Percentiles rank a stretch among this genome's conserved stretches.
Evolutionary conservation across 2,797 vertebrate species (phyloP).

Genomic region (Coluber constrictor): DNA sequence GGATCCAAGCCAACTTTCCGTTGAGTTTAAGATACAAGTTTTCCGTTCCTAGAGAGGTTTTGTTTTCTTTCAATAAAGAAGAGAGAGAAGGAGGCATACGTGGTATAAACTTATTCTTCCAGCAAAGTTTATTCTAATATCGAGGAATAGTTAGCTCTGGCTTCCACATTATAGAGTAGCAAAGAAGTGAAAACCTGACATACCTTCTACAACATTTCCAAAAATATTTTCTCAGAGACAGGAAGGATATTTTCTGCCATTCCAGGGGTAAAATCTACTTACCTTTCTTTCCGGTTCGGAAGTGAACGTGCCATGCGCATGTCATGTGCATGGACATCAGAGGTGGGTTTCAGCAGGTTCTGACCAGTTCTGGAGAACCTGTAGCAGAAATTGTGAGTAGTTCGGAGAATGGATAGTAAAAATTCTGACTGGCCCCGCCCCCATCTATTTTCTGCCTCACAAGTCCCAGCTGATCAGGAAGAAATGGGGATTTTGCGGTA

Average conservation of each 20-base stretch:
- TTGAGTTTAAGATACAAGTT: neutral
- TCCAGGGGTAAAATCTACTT: too few relatives aligned
- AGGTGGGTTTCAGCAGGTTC: too few relatives aligned
- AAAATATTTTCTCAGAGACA: slow-evolving; percentile 1
- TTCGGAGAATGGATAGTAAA: too few relatives aligned
- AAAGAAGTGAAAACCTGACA: slow-evolving; percentile 26
- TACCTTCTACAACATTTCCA: neutral
- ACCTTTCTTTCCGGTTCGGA: too few relatives aligned
- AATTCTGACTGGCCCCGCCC: too few relatives aligned
- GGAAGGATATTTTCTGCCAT: neutral
- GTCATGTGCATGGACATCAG: too few relatives aligned
- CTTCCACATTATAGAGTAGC: neutral
- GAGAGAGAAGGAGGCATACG: neutral
- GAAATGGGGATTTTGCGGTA: too few relatives aligned
- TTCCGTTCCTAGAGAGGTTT: neutral
- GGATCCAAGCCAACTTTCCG: slow-evolving; percentile 42
- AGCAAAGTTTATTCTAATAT: neutral
- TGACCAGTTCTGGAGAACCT: too few relatives aligned
- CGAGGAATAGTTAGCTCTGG: neutral
- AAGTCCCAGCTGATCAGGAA: too few relatives aligned
- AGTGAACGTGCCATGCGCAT: too few relatives aligned
- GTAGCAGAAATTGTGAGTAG: too few relatives aligned
- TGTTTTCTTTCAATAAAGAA: neutral
- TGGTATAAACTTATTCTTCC: neutral
- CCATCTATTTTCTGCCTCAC: too few relatives aligned